These are phyloP conservation scores for Agelastica alni DNA, from an alignment of 2,888 invertebrate genomes.

Conservation along the genomic window DNA sequence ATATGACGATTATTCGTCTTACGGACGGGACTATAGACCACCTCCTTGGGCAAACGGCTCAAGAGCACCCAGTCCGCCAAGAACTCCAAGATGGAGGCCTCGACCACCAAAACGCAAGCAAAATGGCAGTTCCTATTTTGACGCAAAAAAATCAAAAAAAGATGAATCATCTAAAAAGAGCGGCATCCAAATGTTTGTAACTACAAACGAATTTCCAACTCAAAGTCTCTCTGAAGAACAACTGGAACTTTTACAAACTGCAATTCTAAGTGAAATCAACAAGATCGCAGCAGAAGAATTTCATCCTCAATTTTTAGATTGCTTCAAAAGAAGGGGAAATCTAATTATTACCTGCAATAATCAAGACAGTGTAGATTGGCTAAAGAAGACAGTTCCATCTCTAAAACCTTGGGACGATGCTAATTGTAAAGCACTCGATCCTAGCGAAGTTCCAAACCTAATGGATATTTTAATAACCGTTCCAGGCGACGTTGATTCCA, in stretches of 20 bases:
- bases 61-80: conserved; percentile 13
- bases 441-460: conserved; percentile 18
- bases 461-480: conserved; percentile 14
- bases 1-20: conserved; percentile 5
- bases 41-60: conserved; percentile 14
- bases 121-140: conserved; percentile 8
- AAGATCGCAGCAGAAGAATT: conserved; percentile 19
- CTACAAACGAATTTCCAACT: conserved; percentile 16
- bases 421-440: conserved; percentile 13
- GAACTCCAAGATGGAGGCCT: conserved; percentile 11
- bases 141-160: conserved; percentile 8
- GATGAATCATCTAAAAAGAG: conserved; percentile 2
- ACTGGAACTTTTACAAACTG: conserved; percentile 11
- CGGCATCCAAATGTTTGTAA: conserved; percentile 20
- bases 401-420: conserved; percentile 23
- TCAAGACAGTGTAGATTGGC: conserved; percentile 27
- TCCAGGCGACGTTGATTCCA: conserved; percentile 10
- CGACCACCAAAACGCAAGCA: conserved; percentile 16
- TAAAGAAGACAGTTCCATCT: conserved; percentile 10
- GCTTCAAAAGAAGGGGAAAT: conserved; percentile 20
- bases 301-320: conserved; percentile 23
- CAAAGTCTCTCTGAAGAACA: conserved; percentile 16
- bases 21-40: conserved; percentile 9
- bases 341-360: conserved; percentile 21
- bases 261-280: conserved; percentile 20